phyloP scores from a whole-genome alignment of 2,888 invertebrate genomes.

The Melanargia galathea region DNA sequence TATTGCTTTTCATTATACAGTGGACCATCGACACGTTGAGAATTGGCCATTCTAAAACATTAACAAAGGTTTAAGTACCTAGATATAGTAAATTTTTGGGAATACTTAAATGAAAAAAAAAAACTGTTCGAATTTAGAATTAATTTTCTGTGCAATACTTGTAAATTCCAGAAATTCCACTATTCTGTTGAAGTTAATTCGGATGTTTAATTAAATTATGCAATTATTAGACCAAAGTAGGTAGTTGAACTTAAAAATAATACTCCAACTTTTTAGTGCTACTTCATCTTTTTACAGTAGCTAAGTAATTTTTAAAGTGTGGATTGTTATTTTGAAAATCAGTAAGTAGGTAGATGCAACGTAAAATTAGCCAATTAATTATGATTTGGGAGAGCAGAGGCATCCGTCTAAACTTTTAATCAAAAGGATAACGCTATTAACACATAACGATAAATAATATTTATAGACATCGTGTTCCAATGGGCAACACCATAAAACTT shows the following conservation, averaged over 20 bases:
- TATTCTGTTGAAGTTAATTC: too few species aligned
- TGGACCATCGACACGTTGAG: neutral
- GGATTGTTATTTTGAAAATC: too few species aligned
- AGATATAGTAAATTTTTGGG: neutral
- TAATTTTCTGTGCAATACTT: neutral
- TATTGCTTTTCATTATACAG: too few species aligned
- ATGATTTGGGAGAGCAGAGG: slow-evolving; percentile 37
- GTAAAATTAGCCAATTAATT: neutral
- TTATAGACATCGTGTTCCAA: slow-evolving; percentile 28
- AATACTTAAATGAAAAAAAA: neutral
- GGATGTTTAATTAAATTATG: too few species aligned
- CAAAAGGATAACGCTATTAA: slow-evolving; percentile 46
- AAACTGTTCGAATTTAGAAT: neutral
- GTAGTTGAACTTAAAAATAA: too few species aligned
- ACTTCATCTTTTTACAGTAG: too few species aligned
- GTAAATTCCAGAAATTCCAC: too few species aligned
- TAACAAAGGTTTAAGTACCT: neutral
- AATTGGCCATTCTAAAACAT: neutral
- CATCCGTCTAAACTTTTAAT: slow-evolving; percentile 46
- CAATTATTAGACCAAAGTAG: too few species aligned
- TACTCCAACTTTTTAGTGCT: too few species aligned
- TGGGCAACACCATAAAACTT: neutral
- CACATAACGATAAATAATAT: slow-evolving; percentile 44
- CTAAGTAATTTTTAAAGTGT: too few species aligned
- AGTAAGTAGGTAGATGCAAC: too few species aligned